Base-by-base conservation (phyloP, 2,888 invertebrate species). In the Heteropelma amictum region DNA sequence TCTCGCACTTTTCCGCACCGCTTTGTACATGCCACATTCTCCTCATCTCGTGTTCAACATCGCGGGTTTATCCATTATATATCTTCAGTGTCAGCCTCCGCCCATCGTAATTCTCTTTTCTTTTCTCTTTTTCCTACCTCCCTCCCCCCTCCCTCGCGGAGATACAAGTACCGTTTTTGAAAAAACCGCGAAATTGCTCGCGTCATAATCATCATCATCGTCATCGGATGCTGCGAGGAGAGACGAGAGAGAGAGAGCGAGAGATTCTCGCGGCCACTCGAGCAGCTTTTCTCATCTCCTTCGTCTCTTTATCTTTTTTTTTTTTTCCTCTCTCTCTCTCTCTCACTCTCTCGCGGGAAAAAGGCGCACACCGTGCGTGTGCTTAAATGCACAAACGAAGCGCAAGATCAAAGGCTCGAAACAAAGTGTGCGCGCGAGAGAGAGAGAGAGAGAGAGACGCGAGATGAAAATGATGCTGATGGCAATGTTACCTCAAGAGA, bases 301-400 rank as follows among this genome's bases (percentile, higher is more conserved):
- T 61, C 72, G 4, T 5, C 0, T 14, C 8, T 14, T 38, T 1
- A 4, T n/a, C n/a, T 12, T 35, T 12, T 35, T 35, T n/a, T 12
- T 35, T 63, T 49, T 60, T 51, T 56, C 61, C 54, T 10, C 64
- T 35, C 45, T 21, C 54, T 70, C 63, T 72, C 75, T 49, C 38
- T 45, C 30, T 33, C 42, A 40, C 28, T 64, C 53, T 88, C 87
- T 85, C 77, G 80, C 83, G 85, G n/a, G n/a, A n/a, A n/a, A n/a
- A n/a, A n/a, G n/a, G n/a, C n/a, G n/a, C n/a, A n/a, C n/a, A n/a
- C n/a, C n/a, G n/a, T n/a, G n/a, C n/a, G n/a, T n/a, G n/a, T n/a
- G n/a, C n/a, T n/a, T n/a, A n/a, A n/a, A n/a, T n/a, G n/a, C n/a
- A n/a, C n/a, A n/a, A n/a, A n/a, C n/a, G n/a, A n/a, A n/a, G n/a